Evolutionary conservation across 2,113 vertebrate species (phyloP), one percentile per base, ranked within the genome.

Genomic region (Brachyhypopomus occidentalis): DNA sequence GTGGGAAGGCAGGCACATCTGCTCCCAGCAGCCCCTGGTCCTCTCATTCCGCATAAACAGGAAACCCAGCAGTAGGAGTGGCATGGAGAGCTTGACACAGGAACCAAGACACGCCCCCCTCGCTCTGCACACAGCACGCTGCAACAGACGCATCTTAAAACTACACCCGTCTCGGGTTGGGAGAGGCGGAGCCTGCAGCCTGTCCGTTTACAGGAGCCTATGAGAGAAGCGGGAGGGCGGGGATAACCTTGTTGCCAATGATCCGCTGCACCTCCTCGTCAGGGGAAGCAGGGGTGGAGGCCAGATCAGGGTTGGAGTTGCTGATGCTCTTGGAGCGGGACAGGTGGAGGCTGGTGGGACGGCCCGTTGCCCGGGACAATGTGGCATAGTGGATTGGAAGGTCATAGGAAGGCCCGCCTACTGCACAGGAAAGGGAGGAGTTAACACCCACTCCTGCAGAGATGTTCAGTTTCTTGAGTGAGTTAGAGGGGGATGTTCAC

Each of bases 261-360:
- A 97, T 96, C 60, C 94, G 93, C 86, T 95, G 94, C 63, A 97
- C 96, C 87, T 97, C 96, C 0, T 97, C 95, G 0, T 97, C 96
- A 6, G 96, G 94, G 0, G 94, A 95, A 79, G 93, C 86, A 0
- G 95, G 96, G 4, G 91, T 93, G 80, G 88, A 93, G 0, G 95
- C 94, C 85, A 97, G 90, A 84, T 97, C 96, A 0, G 96, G 96
- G 87, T 97, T 97, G 78, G 96, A 97, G 90, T 95, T 97, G 90
- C 96, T 97, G 82, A 97, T 96, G 72, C 95, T 97, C 84, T 96
- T 96, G 8, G 96, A 96, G 20, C 95, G 95, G 0, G 95, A 89
- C 78, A 97, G 88, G 66, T 92, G 94, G 41, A 96, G 91, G 86
- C 94, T 96, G 72, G 92, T 88, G 0, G 96, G 96, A 0, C 95